Evolutionary conservation across 2,888 invertebrate genomes (phyloP).

Genomic region (Allophyes oxyacanthae): DNA sequence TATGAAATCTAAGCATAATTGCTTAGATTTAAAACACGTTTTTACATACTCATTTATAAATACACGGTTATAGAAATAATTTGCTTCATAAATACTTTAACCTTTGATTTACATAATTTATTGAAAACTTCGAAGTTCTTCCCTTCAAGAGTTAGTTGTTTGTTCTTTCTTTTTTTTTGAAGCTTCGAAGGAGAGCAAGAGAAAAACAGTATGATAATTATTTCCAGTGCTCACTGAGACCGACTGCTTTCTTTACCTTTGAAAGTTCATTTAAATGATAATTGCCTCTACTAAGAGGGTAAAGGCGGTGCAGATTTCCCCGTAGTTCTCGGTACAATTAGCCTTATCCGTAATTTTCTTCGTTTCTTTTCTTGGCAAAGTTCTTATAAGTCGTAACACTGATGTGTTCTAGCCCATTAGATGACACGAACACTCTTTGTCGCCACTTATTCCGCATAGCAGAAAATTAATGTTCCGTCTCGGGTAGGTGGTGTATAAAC

Average conservation of each 20-base stretch:
- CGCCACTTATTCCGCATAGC: slow-evolving; percentile 79
- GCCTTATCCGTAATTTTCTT: slow-evolving; percentile 52
- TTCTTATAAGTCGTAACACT: slow-evolving; percentile 66
- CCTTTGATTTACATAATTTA: slow-evolving; percentile 47
- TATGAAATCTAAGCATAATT: no score
- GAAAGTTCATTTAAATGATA: slow-evolving; percentile 65
- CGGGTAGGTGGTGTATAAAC: slow-evolving; percentile 78
- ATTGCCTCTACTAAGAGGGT: slow-evolving; percentile 60
- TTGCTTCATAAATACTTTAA: slow-evolving; percentile 37
- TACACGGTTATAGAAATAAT: slow-evolving; percentile 34
- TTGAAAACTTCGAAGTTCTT: no score
- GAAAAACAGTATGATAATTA: slow-evolving; percentile 52
- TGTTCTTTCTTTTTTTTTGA: no score
- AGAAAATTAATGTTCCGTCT: slow-evolving; percentile 79
- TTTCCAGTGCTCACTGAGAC: slow-evolving; percentile 40
- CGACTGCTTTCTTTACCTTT: slow-evolving; percentile 50
- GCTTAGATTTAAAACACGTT: no score
- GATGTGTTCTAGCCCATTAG: slow-evolving; percentile 77
- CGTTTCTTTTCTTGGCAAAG: slow-evolving; percentile 61
- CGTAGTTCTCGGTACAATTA: slow-evolving; percentile 50
- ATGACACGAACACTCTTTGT: slow-evolving; percentile 76
- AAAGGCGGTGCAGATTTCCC: slow-evolving; percentile 49
- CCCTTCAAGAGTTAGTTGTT: no score
- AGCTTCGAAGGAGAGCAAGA: slow-evolving; percentile 36
- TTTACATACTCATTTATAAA: neutral